These are phyloP conservation scores for Podarcis raffonei DNA, from an alignment of 2,113 vertebrate species.

Conservation along the genomic window DNA sequence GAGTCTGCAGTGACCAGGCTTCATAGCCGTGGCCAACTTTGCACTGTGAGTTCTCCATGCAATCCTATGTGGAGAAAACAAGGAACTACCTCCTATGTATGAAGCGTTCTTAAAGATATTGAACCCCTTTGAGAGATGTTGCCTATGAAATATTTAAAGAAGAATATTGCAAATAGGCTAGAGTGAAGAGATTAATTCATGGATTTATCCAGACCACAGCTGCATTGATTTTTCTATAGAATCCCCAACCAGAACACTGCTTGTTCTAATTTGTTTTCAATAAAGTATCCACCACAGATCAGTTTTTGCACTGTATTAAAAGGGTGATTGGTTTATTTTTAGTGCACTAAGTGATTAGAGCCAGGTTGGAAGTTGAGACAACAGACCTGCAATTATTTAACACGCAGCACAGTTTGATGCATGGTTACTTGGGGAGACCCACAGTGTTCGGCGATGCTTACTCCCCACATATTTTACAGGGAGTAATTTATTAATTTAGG, in stretches of 20 bases:
- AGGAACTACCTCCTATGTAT: no score
- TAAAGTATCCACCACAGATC: not conserved
- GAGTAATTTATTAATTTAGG: not conserved
- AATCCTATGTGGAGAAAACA: not conserved
- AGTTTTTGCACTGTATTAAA: slow-evolving; percentile 1
- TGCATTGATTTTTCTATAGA: slow-evolving; percentile 2
- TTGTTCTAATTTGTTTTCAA: not conserved
- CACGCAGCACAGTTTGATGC: not conserved
- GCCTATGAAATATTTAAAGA: not conserved
- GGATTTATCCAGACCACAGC: slow-evolving; percentile 1
- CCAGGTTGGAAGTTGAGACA: not conserved
- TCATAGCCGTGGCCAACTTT: no score
- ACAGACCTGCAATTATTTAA: not conserved
- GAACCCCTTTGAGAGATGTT: not conserved
- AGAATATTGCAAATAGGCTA: not conserved
- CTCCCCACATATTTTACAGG: not conserved
- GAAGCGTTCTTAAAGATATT: not conserved
- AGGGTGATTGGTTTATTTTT: not conserved
- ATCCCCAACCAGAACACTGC: not conserved
- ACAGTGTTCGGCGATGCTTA: no score
- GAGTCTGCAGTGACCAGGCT: no score
- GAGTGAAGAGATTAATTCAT: not conserved
- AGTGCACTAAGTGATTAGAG: not conserved
- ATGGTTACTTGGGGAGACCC: not conserved
- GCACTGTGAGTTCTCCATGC: not conserved